Conservation (phyloP, 2,888 invertebrate species). For the Papilio protenor region DNA sequence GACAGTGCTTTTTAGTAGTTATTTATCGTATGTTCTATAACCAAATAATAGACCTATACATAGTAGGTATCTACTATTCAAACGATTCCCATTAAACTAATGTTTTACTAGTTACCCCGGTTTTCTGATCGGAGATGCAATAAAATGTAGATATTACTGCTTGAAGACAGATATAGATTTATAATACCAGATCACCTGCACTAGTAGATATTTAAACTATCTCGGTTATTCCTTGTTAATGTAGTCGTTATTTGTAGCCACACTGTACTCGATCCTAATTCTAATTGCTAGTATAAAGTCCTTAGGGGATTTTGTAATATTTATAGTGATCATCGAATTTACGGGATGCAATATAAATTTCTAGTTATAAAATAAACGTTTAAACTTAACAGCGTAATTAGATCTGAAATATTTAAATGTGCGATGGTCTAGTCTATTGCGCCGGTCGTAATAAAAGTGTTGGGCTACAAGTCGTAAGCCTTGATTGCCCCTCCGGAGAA, state of each 20-base stretch:
- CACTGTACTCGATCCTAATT: slow-evolving; percentile 13
- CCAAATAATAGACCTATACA: not conserved
- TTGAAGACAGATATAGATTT: not conserved
- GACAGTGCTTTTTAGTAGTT: slow-evolving; percentile 3
- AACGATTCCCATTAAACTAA: not conserved
- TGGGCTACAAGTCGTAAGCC: slow-evolving; percentile 36
- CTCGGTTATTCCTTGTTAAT: not conserved
- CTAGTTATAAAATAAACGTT: slow-evolving; percentile 29
- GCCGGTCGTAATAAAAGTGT: slow-evolving; percentile 40
- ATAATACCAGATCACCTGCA: slow-evolving; percentile 5
- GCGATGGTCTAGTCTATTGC: slow-evolving; percentile 28
- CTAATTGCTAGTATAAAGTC: not conserved
- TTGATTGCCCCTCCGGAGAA: slow-evolving; percentile 39
- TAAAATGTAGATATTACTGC: not conserved
- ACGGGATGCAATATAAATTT: slow-evolving; percentile 21
- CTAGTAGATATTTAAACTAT: not conserved
- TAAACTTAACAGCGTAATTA: slow-evolving; percentile 32
- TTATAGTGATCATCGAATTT: slow-evolving; percentile 27
- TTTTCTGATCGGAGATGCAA: not conserved
- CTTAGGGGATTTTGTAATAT: slow-evolving; percentile 24
- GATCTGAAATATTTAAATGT: slow-evolving; percentile 36
- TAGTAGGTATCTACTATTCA: not conserved
- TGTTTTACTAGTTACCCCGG: not conserved
- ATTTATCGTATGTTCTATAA: not conserved
- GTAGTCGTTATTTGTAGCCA: not conserved